Conservation (phyloP, 2,797 vertebrate species). For the Parauchenoglanis ngamensis region DNA sequence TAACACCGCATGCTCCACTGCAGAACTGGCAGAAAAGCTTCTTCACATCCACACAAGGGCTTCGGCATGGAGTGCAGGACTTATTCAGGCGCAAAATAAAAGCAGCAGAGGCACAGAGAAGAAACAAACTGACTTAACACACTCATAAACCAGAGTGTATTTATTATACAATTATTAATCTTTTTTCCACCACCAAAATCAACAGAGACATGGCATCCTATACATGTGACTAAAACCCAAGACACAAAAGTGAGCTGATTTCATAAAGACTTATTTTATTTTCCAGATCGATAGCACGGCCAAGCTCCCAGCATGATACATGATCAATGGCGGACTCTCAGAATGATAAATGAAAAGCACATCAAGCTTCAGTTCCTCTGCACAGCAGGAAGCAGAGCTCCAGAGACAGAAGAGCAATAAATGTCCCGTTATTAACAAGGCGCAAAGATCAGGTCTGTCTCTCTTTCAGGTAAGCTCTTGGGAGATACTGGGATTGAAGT, state of each 20-base stretch:
- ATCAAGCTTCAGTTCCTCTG: constrained; percentile 45
- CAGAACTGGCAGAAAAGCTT: constrained; percentile 60
- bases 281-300: constrained; percentile 60
- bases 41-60: constrained; percentile 29
- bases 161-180: background rate
- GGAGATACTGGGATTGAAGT: constrained; percentile 10
- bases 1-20: constrained; percentile 62
- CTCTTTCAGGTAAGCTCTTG: constrained; percentile 17
- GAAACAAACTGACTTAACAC: background rate
- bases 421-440: constrained; percentile 48
- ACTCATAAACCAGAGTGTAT: background rate
- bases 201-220: background rate
- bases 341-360: constrained; percentile 66
- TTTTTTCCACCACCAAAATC: background rate
- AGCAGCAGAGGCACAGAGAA: background rate
- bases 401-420: constrained; percentile 46
- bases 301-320: constrained; percentile 61
- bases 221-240: constrained; percentile 26
- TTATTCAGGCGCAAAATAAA: constrained; percentile 30
- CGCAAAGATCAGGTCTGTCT: constrained; percentile 20
- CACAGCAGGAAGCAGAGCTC: constrained; percentile 47
- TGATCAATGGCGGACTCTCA: constrained; percentile 70
- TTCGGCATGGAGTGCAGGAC: constrained; percentile 34
- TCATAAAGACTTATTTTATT: constrained; percentile 43
- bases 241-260: constrained; percentile 40